Conservation (phyloP, 2,797 vertebrate genomes). For the Adrianichthys oophorus region DNA sequence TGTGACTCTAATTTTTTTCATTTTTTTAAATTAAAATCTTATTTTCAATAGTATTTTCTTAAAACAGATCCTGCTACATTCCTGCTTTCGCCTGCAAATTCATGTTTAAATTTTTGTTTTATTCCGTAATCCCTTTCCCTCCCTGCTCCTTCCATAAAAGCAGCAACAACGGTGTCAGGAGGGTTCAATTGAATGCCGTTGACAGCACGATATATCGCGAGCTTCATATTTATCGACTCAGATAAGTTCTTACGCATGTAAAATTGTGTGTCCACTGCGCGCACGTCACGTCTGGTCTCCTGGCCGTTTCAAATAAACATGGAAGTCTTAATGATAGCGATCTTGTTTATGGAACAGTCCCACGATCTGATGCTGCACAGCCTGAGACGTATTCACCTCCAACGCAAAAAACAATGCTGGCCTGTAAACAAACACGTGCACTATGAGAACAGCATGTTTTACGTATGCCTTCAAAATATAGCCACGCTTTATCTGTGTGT, state of each 20-base stretch:
- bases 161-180: not conserved
- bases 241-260: not conserved
- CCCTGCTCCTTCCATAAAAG: not conserved
- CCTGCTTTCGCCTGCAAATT: not conserved
- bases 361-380: constrained; percentile 25
- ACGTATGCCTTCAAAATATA: not conserved
- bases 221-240: not conserved
- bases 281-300: not conserved
- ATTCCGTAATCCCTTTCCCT: not conserved
- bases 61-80: not conserved
- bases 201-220: constrained; percentile 1
- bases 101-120: not conserved
- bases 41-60: not conserved
- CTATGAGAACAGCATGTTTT: constrained; percentile 1
- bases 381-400: constrained; percentile 27
- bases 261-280: not conserved
- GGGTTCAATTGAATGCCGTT: not conserved
- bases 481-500: not conserved
- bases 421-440: constrained; percentile 15
- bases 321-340: constrained; percentile 11
- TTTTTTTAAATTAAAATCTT: not conserved
- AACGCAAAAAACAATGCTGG: constrained; percentile 8
- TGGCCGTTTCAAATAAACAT: not conserved
- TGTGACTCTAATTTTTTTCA: not conserved
- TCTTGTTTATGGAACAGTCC: constrained; percentile 43